Base-by-base conservation (phyloP, 2,888 invertebrate genomes). In the Morpho helenor region DNA sequence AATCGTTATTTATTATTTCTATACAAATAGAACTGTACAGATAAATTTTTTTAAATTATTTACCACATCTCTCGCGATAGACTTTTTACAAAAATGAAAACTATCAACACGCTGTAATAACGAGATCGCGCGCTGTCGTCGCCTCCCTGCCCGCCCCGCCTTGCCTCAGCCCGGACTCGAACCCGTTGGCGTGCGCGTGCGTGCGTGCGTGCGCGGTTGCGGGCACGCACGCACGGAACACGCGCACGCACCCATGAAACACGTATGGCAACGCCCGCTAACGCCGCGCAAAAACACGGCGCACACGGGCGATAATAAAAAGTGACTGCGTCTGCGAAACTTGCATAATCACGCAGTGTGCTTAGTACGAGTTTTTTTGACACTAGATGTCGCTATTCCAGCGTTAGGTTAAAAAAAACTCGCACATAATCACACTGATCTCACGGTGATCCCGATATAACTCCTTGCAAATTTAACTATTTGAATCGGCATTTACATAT, bases 1-100 rank as follows among this genome's bases (percentile, higher is more conserved):
- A 89, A 90, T 91, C 85, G 79, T 91, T 90, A 89, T 91, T 91
- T 86, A 88, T 91, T 91, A 91, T 88, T 91, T 91, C 91, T 91
- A 91, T 91, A 91, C 91, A 91, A 91, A 91, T 91, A 91, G 88
- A 88, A 91, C 91, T 92, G 91, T 91, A 91, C 91, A 91, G 90
- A 90, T 89, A 87, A 80, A 85, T 87, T 84, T 87, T 84, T 81
- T 91, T 91, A 88, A 91, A 88, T 91, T 89, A 86, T 87, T 88
- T 84, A 87, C 88, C 84, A 84, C 84, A 84, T 87, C 81, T 76
- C 81, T 82, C 86, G 87, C 83, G 84, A 86, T 89, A 89, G 86
- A 89, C 89, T 91, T 91, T 91, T 91, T 91, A 91, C 91, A 91
- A 91, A 91, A 91, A 91, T 91, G 90, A 88, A 91, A 91, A 91